These are phyloP conservation scores for Coregonus clupeaformis DNA, from an alignment of 2,113 vertebrate species.

Conservation along the genomic window DNA sequence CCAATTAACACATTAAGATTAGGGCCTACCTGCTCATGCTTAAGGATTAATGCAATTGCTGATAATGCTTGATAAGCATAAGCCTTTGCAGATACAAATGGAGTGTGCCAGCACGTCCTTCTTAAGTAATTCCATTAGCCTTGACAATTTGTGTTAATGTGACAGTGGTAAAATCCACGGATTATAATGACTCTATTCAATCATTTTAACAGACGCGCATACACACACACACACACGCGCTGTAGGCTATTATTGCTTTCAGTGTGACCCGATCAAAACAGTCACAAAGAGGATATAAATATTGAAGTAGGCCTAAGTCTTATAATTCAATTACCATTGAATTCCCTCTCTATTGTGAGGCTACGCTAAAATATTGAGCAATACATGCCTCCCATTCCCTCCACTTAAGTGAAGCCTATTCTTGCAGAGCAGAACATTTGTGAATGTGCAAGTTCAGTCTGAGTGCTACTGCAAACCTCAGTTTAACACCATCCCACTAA, in stretches of 20 bases:
- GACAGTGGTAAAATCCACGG: slow-evolving; percentile 59
- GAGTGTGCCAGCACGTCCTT: slow-evolving; percentile 55
- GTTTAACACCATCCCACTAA: too few species aligned
- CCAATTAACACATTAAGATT: slow-evolving; percentile 69
- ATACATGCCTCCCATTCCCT: too few species aligned
- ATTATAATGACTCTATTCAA: slow-evolving; percentile 65
- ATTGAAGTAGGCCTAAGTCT: too few species aligned
- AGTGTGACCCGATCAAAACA: background rate
- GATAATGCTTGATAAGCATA: slow-evolving; percentile 71
- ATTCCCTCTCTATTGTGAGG: too few species aligned
- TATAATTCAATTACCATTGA: too few species aligned
- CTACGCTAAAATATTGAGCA: too few species aligned
- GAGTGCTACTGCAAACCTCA: too few species aligned
- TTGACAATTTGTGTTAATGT: slow-evolving; percentile 65
- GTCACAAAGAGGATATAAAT: background rate
- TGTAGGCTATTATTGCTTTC: background rate
- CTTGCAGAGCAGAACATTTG: too few species aligned
- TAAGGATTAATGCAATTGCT: slow-evolving; percentile 57
- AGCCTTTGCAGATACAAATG: slow-evolving; percentile 59
- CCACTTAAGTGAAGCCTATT: too few species aligned
- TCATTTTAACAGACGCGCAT: slow-evolving; percentile 37
- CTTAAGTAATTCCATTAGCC: slow-evolving; percentile 74
- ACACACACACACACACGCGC: background rate
- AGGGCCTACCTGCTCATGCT: slow-evolving; percentile 52
- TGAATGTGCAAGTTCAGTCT: too few species aligned